Evolutionary conservation across 1,140 invertebrate species (phyloP).

Genomic region (Drosophila parabipectinata): DNA sequence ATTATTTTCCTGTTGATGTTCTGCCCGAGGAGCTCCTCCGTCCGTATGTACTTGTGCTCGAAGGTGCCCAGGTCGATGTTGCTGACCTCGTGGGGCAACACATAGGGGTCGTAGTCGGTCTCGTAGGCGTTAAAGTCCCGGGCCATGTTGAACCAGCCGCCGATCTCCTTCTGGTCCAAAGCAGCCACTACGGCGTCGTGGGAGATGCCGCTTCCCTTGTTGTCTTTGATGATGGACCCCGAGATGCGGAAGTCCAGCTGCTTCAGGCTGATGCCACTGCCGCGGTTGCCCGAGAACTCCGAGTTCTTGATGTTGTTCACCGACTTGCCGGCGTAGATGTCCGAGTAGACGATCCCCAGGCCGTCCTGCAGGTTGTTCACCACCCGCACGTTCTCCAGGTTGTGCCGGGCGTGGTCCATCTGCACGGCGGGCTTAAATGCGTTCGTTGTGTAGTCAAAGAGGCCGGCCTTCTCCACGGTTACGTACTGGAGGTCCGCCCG

Average conservation of each 20-base stretch:
- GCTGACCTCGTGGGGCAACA: conserved; percentile 86
- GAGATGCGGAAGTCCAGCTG: conserved; percentile 93
- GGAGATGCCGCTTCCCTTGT: conserved; percentile 93
- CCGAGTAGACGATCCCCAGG: conserved; percentile 94
- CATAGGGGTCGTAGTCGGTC: conserved; percentile 88
- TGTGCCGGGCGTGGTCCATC: conserved; percentile 97
- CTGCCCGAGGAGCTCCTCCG: conserved; percentile 87
- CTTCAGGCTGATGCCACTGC: conserved; percentile 95
- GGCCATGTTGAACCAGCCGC: conserved; percentile 94
- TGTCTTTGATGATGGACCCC: conserved; percentile 92
- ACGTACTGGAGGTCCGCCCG: conserved; percentile 94
- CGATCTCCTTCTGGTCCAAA: conserved; percentile 94
- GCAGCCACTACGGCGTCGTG: conserved; percentile 95
- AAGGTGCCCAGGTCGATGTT: conserved; percentile 89
- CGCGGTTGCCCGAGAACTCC: conserved; percentile 93
- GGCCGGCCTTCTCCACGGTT: conserved; percentile 95
- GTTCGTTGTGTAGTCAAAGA: conserved; percentile 96
- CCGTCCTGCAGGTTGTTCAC: conserved; percentile 94
- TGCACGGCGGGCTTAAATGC: conserved; percentile 96
- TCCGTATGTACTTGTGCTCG: conserved; percentile 91
- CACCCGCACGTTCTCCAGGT: conserved; percentile 92
- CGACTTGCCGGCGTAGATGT: conserved; percentile 93
- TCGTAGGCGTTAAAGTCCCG: conserved; percentile 88
- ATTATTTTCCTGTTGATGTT: conserved; percentile 86
- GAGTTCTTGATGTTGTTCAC: conserved; percentile 94